These are phyloP conservation scores for Drosophila murphyi DNA, from an alignment of 1,140 invertebrate species.

Conservation along the genomic window DNA sequence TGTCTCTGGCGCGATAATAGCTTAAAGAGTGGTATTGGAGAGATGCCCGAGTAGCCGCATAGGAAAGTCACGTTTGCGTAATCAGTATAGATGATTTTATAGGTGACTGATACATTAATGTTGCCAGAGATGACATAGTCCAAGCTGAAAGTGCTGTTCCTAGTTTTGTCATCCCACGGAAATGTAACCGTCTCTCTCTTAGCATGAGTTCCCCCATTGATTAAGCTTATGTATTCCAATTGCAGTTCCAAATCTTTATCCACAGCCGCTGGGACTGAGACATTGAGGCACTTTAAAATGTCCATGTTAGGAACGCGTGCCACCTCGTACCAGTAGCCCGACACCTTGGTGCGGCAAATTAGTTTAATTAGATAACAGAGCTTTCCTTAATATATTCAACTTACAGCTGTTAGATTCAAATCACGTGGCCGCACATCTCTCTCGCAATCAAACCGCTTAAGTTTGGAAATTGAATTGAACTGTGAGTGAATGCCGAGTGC, in stretches of 20 bases:
- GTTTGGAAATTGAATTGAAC: neutral
- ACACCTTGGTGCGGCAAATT: slow-evolving; percentile 13
- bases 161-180: slow-evolving; percentile 37
- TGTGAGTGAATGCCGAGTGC: neutral
- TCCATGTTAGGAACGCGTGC: slow-evolving; percentile 44
- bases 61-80: slow-evolving; percentile 18
- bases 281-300: slow-evolving; percentile 56
- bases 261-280: slow-evolving; percentile 43
- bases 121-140: slow-evolving; percentile 1
- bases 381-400: slow-evolving; percentile 8
- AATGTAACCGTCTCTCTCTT: slow-evolving; percentile 37
- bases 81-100: slow-evolving; percentile 48
- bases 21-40: slow-evolving; percentile 56
- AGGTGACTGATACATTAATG: slow-evolving; percentile 33
- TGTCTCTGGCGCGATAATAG: slow-evolving; percentile 40
- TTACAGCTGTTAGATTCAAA: slow-evolving; percentile 39
- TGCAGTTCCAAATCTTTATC: slow-evolving; percentile 19
- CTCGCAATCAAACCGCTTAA: slow-evolving; percentile 13
- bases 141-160: slow-evolving; percentile 38
- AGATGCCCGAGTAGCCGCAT: slow-evolving; percentile 48
- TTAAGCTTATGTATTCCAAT: slow-evolving; percentile 52
- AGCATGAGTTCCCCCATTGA: slow-evolving; percentile 3
- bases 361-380: neutral
- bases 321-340: slow-evolving; percentile 59
- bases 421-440: neutral